Conservation (phyloP, 2,797 vertebrate genomes). For the Rhinichthys osculus region DNA sequence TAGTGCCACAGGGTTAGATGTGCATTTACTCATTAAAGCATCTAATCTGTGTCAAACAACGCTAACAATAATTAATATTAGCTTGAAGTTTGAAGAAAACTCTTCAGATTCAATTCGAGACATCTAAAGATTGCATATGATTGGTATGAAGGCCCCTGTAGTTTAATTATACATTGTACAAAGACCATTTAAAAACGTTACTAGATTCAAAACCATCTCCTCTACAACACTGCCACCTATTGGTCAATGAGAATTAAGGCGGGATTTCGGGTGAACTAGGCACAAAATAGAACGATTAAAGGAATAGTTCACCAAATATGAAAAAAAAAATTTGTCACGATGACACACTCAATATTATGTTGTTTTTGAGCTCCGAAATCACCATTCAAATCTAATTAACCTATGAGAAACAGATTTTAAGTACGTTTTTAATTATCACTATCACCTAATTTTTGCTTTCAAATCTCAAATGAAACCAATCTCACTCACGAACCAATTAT, state of each 20-base stretch:
- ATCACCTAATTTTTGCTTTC: background rate
- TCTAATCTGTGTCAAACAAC: conserved; percentile 26
- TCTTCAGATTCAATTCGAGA: background rate
- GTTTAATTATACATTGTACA: conserved; percentile 11
- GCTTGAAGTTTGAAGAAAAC: conserved; percentile 17
- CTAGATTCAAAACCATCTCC: background rate
- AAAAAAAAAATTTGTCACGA: background rate
- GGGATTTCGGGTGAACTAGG: background rate
- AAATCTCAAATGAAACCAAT: background rate
- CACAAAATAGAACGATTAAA: background rate
- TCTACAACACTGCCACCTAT: conserved; percentile 54
- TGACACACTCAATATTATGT: background rate
- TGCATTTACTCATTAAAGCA: conserved; percentile 9
- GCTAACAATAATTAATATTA: background rate
- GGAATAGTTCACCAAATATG: background rate
- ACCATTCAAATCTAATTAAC: background rate
- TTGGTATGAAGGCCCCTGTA: background rate
- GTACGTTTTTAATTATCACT: background rate
- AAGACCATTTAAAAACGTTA: background rate
- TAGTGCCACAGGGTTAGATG: conserved; percentile 39
- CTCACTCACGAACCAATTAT: no score
- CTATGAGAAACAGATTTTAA: background rate
- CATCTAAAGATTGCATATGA: background rate
- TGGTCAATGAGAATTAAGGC: conserved; percentile 31
- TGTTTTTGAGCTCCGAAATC: background rate